These are phyloP conservation scores for Ctenopoma multispine DNA, from an alignment of 2,797 vertebrate species.

Conservation along the genomic window DNA sequence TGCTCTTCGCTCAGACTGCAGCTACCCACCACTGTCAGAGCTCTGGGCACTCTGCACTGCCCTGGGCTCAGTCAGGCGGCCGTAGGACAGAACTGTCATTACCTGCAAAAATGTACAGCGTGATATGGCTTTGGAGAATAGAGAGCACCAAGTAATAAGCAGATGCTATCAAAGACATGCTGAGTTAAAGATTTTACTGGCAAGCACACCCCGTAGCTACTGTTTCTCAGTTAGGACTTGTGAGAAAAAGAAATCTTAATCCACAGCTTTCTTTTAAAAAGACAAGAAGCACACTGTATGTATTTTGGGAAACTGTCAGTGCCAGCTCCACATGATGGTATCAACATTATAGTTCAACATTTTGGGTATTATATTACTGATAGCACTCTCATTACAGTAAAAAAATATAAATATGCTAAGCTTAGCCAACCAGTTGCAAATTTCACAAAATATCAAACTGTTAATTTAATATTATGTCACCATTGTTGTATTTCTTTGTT, in stretches of 20 bases:
- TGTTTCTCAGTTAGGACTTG: slow-evolving; percentile 1
- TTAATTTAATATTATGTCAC: neutral
- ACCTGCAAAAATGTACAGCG: slow-evolving; percentile 72
- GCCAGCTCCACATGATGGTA: neutral
- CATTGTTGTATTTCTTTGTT: neutral
- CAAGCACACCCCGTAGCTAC: slow-evolving; percentile 18
- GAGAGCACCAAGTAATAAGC: slow-evolving; percentile 23
- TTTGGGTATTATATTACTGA: too few relatives aligned
- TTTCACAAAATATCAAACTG: neutral
- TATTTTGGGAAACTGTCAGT: neutral
- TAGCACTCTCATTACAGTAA: neutral
- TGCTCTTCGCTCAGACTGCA: slow-evolving; percentile 26
- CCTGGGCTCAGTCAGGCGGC: slow-evolving; percentile 81
- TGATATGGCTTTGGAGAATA: slow-evolving; percentile 48
- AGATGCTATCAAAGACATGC: slow-evolving; percentile 48
- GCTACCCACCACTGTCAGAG: slow-evolving; percentile 77
- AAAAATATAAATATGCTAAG: neutral
- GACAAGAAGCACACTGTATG: neutral
- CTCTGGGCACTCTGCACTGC: slow-evolving; percentile 73
- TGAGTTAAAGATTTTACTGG: slow-evolving; percentile 51
- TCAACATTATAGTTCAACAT: neutral
- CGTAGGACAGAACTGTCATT: slow-evolving; percentile 86
- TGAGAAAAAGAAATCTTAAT: neutral
- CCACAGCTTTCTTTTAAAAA: slow-evolving; percentile 6
- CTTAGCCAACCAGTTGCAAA: neutral